Percentiles rank a stretch among this genome's conserved stretches.
Conservation (phyloP, 2,888 invertebrate species). For the Acleris holmiana region DNA sequence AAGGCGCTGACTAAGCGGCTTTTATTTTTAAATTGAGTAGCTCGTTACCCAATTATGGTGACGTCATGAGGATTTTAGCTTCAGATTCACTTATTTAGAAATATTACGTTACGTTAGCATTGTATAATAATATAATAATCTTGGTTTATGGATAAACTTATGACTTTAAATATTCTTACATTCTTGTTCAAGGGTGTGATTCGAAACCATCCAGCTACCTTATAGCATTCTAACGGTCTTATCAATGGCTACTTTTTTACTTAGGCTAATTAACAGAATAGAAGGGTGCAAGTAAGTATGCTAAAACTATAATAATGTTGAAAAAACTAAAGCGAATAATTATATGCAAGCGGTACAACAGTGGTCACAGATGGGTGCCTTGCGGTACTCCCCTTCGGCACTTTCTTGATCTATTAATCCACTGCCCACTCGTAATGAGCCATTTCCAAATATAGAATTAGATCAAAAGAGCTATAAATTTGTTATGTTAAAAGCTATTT, state of each 20-base stretch:
- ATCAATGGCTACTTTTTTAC: constrained; percentile 4
- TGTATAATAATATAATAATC: background rate
- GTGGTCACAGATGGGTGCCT: constrained; percentile 22
- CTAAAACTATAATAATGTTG: constrained; percentile 11
- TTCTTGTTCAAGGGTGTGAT: background rate
- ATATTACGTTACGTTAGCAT: constrained; percentile 5
- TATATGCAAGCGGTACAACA: constrained; percentile 21
- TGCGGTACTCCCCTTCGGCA: constrained; percentile 15
- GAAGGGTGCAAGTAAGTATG: constrained; percentile 24
- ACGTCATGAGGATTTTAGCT: constrained; percentile 6
- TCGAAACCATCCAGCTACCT: background rate
- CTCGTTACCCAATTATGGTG: constrained; percentile 26
- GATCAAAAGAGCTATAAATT: constrained; percentile 6
- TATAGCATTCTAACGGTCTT: background rate
- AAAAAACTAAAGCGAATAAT: constrained; percentile 25
- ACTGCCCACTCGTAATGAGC: constrained; percentile 11
- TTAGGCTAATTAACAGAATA: constrained; percentile 22
- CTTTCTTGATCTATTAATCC: constrained; percentile 8
- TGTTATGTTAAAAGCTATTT: constrained; percentile 5
- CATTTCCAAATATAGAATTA: constrained; percentile 7
- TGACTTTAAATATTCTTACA: background rate
- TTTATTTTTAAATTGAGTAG: constrained; percentile 15
- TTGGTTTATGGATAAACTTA: background rate
- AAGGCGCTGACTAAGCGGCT: constrained; percentile 7
- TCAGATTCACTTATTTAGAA: background rate